Percentiles rank a stretch among this genome's conserved stretches.
Conservation (phyloP, 1,140 invertebrate species). For the Ridgeia piscesae region DNA sequence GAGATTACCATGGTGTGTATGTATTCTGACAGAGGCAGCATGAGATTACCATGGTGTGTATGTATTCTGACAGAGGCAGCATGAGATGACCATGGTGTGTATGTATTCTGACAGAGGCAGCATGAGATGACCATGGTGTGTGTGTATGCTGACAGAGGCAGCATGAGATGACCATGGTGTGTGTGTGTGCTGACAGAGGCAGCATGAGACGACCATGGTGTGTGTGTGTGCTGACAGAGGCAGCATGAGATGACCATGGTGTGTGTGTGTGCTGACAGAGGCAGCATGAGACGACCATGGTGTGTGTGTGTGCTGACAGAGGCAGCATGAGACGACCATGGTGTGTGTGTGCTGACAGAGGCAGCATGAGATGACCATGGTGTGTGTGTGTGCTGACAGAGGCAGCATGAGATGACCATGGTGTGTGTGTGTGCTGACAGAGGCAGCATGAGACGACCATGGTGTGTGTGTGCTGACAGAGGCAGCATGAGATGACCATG, state of each 20-base stretch:
- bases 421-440: conserved; percentile 34
- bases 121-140: conserved; percentile 43
- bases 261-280: conserved; percentile 36
- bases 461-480: too few relatives aligned
- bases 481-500: background rate
- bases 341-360: conserved; percentile 35
- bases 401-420: background rate
- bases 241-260: background rate
- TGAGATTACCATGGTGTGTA: conserved; percentile 42
- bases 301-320: too few relatives aligned
- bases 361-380: conserved; percentile 42
- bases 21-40: conserved; percentile 44
- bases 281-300: conserved; percentile 42
- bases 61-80: too few relatives aligned
- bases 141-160: too few relatives aligned
- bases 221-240: too few relatives aligned
- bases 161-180: background rate
- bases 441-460: conserved; percentile 42
- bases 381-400: too few relatives aligned
- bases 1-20: background rate
- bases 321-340: background rate
- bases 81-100: background rate
- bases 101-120: conserved; percentile 42
- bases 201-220: conserved; percentile 43
- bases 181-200: conserved; percentile 39